A percentile compares a stretch with the other conserved stretches of the same genome.
These are phyloP conservation scores for Ornithorhynchus anatinus DNA, from an alignment of 2,113 vertebrate genomes.

Conservation along the genomic window DNA sequence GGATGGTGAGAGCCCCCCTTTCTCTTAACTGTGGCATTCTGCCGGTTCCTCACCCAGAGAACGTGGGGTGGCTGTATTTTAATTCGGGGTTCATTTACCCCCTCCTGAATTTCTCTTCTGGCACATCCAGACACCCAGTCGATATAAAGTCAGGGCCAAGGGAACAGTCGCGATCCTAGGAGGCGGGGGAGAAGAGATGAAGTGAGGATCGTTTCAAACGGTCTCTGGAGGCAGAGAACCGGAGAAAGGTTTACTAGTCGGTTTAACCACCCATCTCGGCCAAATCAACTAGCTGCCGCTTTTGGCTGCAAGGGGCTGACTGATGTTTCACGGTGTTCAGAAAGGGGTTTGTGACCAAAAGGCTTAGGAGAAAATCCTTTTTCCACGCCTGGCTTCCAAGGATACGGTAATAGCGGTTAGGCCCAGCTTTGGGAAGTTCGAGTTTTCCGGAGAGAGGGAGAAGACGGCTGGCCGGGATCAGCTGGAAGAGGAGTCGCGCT, in stretches of 20 bases:
- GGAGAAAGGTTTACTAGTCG: accelerated
- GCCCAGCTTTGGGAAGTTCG: slow-evolving; percentile 15
- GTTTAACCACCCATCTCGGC: background rate
- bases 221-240: background rate
- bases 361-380: slow-evolving; percentile 21
- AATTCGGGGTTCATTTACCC: too few species aligned
- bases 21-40: too few species aligned
- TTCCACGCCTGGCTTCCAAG: slow-evolving; percentile 22
- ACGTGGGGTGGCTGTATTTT: too few species aligned
- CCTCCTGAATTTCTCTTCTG: too few species aligned
- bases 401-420: background rate
- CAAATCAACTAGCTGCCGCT: background rate
- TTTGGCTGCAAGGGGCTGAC: background rate
- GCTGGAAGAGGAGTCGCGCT: background rate
- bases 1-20: too few species aligned
- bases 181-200: background rate
- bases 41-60: too few species aligned
- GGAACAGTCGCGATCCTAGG: accelerated
- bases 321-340: background rate
- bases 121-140: too few species aligned
- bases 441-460: background rate
- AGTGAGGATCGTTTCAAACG: background rate
- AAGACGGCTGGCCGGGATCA: too few species aligned
- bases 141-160: accelerated
- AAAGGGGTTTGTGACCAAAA: background rate